Evolutionary conservation across 2,113 vertebrate genomes (phyloP).

Genomic region (Cochlearius cochlearius): DNA sequence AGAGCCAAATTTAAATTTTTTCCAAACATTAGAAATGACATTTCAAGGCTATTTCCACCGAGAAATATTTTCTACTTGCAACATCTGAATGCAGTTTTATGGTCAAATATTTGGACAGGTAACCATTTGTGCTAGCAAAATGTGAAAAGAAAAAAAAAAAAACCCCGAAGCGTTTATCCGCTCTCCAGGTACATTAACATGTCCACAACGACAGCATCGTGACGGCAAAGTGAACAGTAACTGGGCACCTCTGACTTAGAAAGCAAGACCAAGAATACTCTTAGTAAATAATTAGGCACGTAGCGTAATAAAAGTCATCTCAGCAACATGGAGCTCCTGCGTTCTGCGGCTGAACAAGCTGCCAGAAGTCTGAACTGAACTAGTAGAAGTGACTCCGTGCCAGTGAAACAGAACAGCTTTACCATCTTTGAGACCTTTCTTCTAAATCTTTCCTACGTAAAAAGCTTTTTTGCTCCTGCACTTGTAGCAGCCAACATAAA

Average conservation of each 20-base stretch:
- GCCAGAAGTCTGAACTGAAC: background rate
- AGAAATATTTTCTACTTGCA: background rate
- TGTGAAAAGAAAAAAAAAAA: background rate
- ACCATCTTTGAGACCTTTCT: background rate
- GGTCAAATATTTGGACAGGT: background rate
- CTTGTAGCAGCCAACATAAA: background rate
- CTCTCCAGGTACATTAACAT: background rate
- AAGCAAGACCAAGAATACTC: background rate
- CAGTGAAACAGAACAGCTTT: slow-evolving; percentile 30
- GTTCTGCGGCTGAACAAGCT: background rate
- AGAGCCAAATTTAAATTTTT: background rate
- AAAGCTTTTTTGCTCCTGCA: background rate
- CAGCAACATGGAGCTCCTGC: background rate
- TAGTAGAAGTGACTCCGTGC: background rate
- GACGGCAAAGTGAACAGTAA: background rate
- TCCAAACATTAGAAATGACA: background rate
- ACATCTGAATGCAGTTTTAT: background rate
- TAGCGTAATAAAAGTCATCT: background rate
- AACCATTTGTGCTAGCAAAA: background rate
- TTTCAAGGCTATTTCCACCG: background rate
- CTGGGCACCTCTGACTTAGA: background rate
- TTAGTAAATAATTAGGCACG: background rate
- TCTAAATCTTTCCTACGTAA: background rate
- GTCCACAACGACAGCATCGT: background rate
- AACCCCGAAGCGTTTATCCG: background rate